These are phyloP conservation scores for Ichneumon xanthorius DNA, from an alignment of 2,888 invertebrate genomes.

Conservation along the genomic window DNA sequence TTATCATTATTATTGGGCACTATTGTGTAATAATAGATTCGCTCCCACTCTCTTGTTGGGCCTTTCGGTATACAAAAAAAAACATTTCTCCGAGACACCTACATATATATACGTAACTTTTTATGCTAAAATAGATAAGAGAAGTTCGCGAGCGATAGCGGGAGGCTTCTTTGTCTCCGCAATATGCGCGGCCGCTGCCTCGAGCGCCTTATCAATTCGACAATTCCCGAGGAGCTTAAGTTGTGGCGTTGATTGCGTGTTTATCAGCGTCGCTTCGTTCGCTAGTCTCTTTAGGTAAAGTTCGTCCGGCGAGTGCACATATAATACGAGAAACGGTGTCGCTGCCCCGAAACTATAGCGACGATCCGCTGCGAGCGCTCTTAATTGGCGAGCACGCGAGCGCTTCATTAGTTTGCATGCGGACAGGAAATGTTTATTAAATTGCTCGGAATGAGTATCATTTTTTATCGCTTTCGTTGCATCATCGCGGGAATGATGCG, in stretches of 20 bases:
- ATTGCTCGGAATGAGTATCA: neutral
- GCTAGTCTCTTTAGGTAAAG: neutral
- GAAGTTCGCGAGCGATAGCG: neutral
- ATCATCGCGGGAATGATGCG: neutral
- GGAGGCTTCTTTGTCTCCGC: conserved; percentile 23
- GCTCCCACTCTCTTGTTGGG: neutral
- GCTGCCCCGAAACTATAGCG: neutral
- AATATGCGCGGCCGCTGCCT: neutral
- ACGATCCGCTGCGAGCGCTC: conserved; percentile 11
- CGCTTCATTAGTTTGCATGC: conserved; percentile 23
- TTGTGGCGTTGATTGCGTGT: conserved; percentile 4
- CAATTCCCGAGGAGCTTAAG: neutral
- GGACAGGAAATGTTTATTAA: neutral
- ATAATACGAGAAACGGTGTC: neutral
- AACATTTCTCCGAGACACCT: neutral
- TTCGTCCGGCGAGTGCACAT: neutral
- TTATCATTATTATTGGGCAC: conserved; percentile 29
- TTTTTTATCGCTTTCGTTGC: neutral
- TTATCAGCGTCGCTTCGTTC: neutral
- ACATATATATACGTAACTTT: conserved; percentile 6
- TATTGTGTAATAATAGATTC: conserved; percentile 50
- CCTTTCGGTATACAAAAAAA: neutral
- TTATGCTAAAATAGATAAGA: conserved; percentile 12
- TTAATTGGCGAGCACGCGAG: neutral
- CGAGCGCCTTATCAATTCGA: conserved; percentile 6